Evolutionary conservation across 2,888 invertebrate species (phyloP), one percentile per base, ranked within the genome.

Genomic region (Chesias legatella): DNA sequence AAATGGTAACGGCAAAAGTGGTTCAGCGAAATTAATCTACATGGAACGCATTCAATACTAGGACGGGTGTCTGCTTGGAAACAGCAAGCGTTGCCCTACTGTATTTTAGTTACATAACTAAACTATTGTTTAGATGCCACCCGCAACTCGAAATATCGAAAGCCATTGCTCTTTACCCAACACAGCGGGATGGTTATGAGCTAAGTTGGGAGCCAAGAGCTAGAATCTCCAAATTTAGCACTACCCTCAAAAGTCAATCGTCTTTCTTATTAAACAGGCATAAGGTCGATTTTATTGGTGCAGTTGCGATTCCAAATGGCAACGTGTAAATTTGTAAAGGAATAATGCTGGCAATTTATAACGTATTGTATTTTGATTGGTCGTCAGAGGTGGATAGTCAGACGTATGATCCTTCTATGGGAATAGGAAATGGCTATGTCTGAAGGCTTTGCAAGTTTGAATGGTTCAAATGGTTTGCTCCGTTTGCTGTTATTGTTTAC

Each of bases 301-400:
- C 22, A 30, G 1, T 7, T n/a, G 1, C 3, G n/a, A 6, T 11
- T 13, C 3, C 3, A 22, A 6, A 36, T 13, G 11, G 20, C 17
- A 8, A 36, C 4, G 9, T 9, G 25, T 22, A 47, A 43, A n/a
- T 42, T 51, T 32, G 56, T 22, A 33, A 35, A 29, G 38, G 43
- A 48, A 52, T 48, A 54, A 50, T 52, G 51, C 48, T 49, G 57
- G 69, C 75, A 67, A 85, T 88, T 79, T 78, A 84, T 85, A 84
- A 83, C 74, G 82, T 83, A 86, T 88, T 88, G 86, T 88, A 75
- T 79, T 85, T 83, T 85, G 86, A 88, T 86, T 79, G 80, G 51
- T 52, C 66, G 62, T 58, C 72, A 68, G 80, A 71, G 69, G 41
- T 48, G 46, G 70, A 74, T 78, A 76, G 82, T 77, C 75, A 65